Evolutionary conservation across 2,797 vertebrate genomes (phyloP).

Genomic region (Eremophila alpestris): DNA sequence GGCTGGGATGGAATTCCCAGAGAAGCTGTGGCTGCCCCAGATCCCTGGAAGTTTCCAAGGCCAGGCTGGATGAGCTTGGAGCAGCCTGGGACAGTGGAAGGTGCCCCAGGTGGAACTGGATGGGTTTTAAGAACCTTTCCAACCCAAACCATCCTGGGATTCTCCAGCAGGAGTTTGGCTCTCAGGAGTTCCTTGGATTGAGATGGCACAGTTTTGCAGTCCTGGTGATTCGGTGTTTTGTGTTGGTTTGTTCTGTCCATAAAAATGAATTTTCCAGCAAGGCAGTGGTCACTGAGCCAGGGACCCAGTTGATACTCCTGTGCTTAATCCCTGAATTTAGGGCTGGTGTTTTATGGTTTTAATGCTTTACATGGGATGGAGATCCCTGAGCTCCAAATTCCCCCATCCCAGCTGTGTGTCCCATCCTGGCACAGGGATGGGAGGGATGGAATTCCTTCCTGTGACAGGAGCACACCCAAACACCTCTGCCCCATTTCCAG

Average conservation of each 20-base stretch:
- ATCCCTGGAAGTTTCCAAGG: not conserved
- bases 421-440: not conserved
- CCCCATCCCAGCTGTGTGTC: not conserved
- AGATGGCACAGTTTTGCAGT: not conserved
- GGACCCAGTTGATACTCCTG: accelerated
- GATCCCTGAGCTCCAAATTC: accelerated
- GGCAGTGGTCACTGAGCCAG: too few species aligned
- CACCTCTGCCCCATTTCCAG: not conserved
- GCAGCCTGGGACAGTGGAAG: not conserved
- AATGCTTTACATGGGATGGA: not conserved
- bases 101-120: accelerated
- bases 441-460: not conserved
- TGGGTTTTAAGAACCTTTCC: not conserved
- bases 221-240: not conserved
- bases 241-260: not conserved
- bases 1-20: not conserved
- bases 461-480: not conserved
- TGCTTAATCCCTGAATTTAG: not conserved
- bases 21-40: not conserved
- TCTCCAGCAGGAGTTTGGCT: not conserved
- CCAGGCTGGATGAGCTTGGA: not conserved
- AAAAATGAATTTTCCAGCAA: not conserved
- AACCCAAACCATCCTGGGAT: not conserved
- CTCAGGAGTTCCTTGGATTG: not conserved
- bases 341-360: not conserved